Base-by-base conservation (phyloP, 1,140 invertebrate genomes). In the Drosophila bocqueti region DNA sequence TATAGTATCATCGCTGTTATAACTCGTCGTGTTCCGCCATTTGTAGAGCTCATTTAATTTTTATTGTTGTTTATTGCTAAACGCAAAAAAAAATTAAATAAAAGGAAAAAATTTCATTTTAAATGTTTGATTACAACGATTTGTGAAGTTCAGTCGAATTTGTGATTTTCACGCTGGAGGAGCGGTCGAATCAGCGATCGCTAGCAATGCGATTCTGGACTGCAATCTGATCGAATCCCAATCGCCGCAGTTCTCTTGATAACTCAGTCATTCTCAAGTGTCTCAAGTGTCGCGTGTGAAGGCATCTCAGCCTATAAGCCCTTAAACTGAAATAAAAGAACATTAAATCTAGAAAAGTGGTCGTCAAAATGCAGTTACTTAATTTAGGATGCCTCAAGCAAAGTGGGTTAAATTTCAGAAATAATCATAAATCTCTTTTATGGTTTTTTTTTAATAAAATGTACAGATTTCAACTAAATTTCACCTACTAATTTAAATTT, bases 111-210 rank as follows among this genome's bases (percentile, higher is more conserved):
- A 65, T 69, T 87, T 91, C 84, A 78, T 91, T 91, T 91, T 89
- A 91, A 91, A 91, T 91, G 89, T 91, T 91, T 91, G 89, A 91
- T 91, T 91, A 91, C 89, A 91, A 91, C 79, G 89, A 85, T 91
- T 89, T 91, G 84, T 82, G 84, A 80, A 91, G 75, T 91, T 91
- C 89, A 91, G 89, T 91, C 79, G 89, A 91, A 85, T 85, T 91
- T 91, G 79, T 91, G 89, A 91, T 91, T 86, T 87, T 73, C 79
- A 72, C 81, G 85, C 85, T 85, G 86, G 57, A 81, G 85, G 82
- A 85, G 75, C 78, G 71, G 16, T 47, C 38, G 60, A 63, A 46
- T 47, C 58, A 16, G 76, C 47, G 55, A 72, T 60, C 80, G 71
- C 76, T 34, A 75, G 68, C 62, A 76, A 76, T 83, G 83, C 79